Evolutionary conservation across 1,140 invertebrate species (phyloP).

Genomic region (Brachionus paranguensis): DNA sequence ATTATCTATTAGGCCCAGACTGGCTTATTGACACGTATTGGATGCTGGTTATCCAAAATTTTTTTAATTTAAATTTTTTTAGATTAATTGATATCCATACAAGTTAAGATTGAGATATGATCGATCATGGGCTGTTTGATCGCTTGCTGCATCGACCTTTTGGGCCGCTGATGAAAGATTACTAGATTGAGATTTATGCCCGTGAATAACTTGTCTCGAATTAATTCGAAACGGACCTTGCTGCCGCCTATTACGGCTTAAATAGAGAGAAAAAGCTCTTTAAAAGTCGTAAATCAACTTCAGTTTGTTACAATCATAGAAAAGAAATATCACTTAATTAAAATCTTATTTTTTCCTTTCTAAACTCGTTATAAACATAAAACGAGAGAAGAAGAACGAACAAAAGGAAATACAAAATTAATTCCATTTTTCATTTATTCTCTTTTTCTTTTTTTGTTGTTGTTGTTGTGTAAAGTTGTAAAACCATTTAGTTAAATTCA

Average conservation of each 20-base stretch:
- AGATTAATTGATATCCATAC: neutral
- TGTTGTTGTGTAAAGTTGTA: neutral
- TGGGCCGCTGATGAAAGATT: neutral
- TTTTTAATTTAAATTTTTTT: neutral
- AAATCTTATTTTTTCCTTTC: constrained; percentile 23
- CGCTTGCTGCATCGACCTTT: neutral
- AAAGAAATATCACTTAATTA: constrained; percentile 22
- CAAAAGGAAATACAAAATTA: constrained; percentile 12
- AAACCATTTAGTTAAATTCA: neutral
- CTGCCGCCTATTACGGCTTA: neutral
- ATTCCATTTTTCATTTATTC: neutral
- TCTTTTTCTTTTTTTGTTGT: neutral
- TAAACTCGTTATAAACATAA: neutral
- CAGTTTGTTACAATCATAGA: neutral
- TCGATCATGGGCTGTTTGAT: neutral
- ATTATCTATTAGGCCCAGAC: neutral
- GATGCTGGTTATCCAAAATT: neutral
- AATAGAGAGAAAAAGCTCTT: neutral
- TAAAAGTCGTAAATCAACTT: neutral
- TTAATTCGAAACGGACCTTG: neutral
- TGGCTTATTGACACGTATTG: neutral
- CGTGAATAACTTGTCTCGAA: neutral
- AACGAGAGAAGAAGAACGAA: neutral
- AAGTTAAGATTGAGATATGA: neutral
- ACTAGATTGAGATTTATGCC: neutral